Base-by-base conservation (phyloP, 2,113 vertebrate genomes). In the Perognathus longimembris region DNA sequence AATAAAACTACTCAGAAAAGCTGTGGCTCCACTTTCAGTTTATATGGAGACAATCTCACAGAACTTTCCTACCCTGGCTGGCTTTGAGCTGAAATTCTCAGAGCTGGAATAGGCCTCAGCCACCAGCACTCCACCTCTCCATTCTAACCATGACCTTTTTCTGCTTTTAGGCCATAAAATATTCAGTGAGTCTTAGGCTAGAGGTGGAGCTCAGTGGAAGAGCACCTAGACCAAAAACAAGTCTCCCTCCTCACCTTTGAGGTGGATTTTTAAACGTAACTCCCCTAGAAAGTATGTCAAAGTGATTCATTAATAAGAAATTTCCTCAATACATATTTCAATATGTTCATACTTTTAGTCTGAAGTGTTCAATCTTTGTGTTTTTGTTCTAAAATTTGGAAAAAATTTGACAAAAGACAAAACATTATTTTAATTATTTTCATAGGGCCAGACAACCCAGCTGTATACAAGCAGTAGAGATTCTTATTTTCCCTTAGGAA, bases 401-500 rank as follows among this genome's bases (percentile, higher is more conserved):
- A 79, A 15, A n/a, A 36, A 24, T 83, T n/a, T 77, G 67, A 88
- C 45, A 81, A 76, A 92, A 83, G 26, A 82, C 22, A 91, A 82
- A 75, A 76, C 54, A 64, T 88, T n/a, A 70, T 74, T 80, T 70
- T 40, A 75, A 67, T 12, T 75, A 34, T n/a, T 30, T 71, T 45
- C 36, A 38, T 2, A 54, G n/a, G 20, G 18, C 73, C 63, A 30
- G 76, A 45, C 64, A 94, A 74, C 17, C 45, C 50, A 81, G 28
- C 38, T 75, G 36, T 2, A 36, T 0, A 5, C 26, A 67, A 17
- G 20, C 21, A n/a, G 5, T 42, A 50, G 0, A 36, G n/a, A 70
- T 66, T 75, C 69, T 89, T 59, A 90, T 78, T 85, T 90, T 82
- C 45, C 69, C 45, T 89, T 81, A 69, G 79, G 89, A 81, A 89